Evolutionary conservation across 2,113 vertebrate genomes (phyloP), one percentile per base, ranked within the genome.

Genomic region (Pseudolaguvia tuberculata): DNA sequence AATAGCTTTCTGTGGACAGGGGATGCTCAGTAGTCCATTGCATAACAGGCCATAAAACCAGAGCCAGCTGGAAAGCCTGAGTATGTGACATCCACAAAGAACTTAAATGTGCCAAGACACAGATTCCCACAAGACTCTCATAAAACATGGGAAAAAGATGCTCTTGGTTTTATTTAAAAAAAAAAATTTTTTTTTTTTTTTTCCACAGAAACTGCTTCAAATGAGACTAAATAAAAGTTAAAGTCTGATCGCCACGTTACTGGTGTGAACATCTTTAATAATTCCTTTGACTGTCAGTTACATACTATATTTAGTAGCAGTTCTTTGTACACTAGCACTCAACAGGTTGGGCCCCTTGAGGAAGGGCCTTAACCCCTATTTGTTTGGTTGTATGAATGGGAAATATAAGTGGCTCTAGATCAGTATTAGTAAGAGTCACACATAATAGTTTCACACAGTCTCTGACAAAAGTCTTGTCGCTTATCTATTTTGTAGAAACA

Each of bases 81-180:
- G 21, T 27, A 50, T 67, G 45, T 67, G 15, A 27, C 63, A 29
- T 67, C 23, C 45, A 47, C 13, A 27, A 15, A 50, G 23, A 23
- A 29, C 14, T 66, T 27, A 18, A 21, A 25, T 25, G 42, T 66
- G 23, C 45, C 63, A 66, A 66, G 63, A 1, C 62, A 25, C 23
- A 5, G 21, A 66, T 18, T 67, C 63, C 63, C 45, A 27, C 15
- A 20, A 67, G 63, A 67, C 45, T 66, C 62, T 25, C 63, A 67
- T 12, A 23, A 8, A 12, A 48, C 63, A 29, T 67, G 42, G 63
- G 45, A 66, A 66, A 35, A 6, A 66, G 21, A 10, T 66, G 42
- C 23, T 66, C n/a, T 11, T 61, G 10, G 9, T 3, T n/a, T 18
- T 17, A 2, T 53, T 53, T 1, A n/a, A n/a, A n/a, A n/a, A n/a